A percentile compares a stretch with the other conserved stretches of the same genome.
These are phyloP conservation scores for Ascidia mentula DNA, from an alignment of 23 tunicate genomes.

Conservation along the genomic window DNA sequence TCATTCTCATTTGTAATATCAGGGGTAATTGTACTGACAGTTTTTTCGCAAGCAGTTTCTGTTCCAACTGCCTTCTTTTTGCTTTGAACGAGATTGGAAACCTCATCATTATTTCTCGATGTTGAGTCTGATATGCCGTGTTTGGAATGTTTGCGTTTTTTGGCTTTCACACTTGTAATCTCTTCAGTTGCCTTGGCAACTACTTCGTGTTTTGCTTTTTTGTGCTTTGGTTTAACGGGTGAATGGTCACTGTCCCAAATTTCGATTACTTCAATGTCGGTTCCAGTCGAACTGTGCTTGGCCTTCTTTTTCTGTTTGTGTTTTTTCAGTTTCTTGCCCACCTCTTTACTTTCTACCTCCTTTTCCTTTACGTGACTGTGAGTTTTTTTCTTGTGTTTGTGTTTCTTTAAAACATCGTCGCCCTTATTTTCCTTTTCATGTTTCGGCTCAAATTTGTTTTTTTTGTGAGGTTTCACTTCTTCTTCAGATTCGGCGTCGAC, in stretches of 20 bases:
- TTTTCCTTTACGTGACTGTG: constrained; percentile 4
- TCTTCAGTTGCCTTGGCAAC: neutral
- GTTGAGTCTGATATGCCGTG: too few species aligned
- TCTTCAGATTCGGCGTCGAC: neutral
- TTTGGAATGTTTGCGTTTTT: neutral
- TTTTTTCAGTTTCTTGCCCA: neutral
- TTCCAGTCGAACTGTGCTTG: neutral
- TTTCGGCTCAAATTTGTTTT: constrained; percentile 18
- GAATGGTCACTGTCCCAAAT: neutral
- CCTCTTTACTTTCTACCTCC: neutral
- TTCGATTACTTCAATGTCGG: neutral
- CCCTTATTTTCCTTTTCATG: neutral
- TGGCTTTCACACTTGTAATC: neutral
- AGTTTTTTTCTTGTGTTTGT: constrained; percentile 27
- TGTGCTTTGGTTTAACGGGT: neutral
- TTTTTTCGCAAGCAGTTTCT: too few species aligned
- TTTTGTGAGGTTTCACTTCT: constrained; percentile 11
- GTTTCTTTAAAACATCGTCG: constrained; percentile 11
- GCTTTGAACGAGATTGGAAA: too few species aligned
- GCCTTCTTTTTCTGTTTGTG: neutral
- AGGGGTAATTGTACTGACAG: neutral
- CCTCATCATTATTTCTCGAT: too few species aligned
- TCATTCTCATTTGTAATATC: constrained; percentile 7
- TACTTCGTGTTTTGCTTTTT: constrained; percentile 10
- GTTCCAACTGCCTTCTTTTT: too few species aligned